Conservation (phyloP, 2,888 invertebrate genomes). For the Melipona beecheii region DNA sequence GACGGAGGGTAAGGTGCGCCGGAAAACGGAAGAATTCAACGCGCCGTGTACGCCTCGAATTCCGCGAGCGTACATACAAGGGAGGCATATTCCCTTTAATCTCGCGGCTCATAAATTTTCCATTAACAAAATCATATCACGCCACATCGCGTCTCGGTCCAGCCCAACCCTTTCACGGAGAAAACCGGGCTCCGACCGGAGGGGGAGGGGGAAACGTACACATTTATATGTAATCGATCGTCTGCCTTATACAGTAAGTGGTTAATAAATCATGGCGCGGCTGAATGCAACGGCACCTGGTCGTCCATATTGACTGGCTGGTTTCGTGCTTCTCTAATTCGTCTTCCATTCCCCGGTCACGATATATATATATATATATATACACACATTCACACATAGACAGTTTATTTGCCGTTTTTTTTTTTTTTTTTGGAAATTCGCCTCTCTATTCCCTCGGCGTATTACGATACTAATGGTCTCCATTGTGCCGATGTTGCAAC, state of each 20-base stretch:
- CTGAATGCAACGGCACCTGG: constrained; percentile 41
- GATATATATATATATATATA: neutral
- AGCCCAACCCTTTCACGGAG: neutral
- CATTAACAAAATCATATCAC: constrained; percentile 38
- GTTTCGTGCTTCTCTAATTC: constrained; percentile 40
- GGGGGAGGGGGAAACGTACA: neutral
- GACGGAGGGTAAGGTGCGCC: no score
- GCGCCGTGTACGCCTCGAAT: neutral
- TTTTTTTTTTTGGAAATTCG: neutral
- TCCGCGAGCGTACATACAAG: neutral
- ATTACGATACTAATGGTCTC: constrained; percentile 46
- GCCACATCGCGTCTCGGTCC: constrained; percentile 15
- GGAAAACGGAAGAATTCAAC: neutral
- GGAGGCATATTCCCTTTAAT: constrained; percentile 29
- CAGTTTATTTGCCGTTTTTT: neutral
- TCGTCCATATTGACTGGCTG: constrained; percentile 38
- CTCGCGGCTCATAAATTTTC: constrained; percentile 41
- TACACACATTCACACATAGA: no score
- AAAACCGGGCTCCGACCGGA: constrained; percentile 15
- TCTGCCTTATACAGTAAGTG: constrained; percentile 45
- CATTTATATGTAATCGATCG: constrained; percentile 51
- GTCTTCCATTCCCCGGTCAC: constrained; percentile 25
- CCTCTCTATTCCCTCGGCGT: constrained; percentile 25
- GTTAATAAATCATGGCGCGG: constrained; percentile 52
- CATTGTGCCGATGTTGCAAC: constrained; percentile 36